Base-by-base conservation (phyloP, 2,888 invertebrate species). In the Tenthredo scrophulariae region DNA sequence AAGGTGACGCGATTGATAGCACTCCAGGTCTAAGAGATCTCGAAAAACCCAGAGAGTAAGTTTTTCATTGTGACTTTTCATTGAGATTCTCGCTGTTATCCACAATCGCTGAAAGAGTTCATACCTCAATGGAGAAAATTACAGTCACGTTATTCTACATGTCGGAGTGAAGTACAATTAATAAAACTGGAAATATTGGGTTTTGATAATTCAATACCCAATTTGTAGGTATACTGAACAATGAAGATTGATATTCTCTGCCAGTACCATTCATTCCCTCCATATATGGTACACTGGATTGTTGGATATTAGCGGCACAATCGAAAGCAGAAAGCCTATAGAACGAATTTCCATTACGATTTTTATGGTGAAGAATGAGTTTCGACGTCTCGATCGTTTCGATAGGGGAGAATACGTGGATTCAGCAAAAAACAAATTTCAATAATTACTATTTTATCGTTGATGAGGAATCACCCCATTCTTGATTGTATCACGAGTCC, bases 1-100 rank as follows among this genome's bases (percentile, higher is more conserved):
- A 91, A 88, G 93, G 91, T 91, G 94, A 91, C 89, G 95, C 87
- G 94, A 95, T 89, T 90, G 95, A 94, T 85, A 92, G 91, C 33
- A 91, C 91, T 9, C 91, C 90, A 3, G 67, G 67, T 26, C 46
- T 15, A 46, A 40, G 50, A 33, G 83, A 67, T 65, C 70, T 67
- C 5, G 67, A 83, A 70, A 83, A 83, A 29, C 83, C 65, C 5
- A 70, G 22, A 13, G 70, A 83, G 83, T 83, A n/a, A 83, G 83
- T 83, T 54, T 54, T 54, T 54, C n/a, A n/a, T 54, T 54, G 6
- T 54, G 6, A n/a, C 6, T 50, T n/a, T 50, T n/a, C 6, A 26
- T 62, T 26, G 62, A 26, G 62, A 10, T 22, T 58, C 9, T 58
- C 58, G 58, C 58, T 22, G 58, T 7, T 22, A 58, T 22, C n/a